phyloP scores from a whole-genome alignment of 2,888 invertebrate species.

The Rhyacophila evoluta region DNA sequence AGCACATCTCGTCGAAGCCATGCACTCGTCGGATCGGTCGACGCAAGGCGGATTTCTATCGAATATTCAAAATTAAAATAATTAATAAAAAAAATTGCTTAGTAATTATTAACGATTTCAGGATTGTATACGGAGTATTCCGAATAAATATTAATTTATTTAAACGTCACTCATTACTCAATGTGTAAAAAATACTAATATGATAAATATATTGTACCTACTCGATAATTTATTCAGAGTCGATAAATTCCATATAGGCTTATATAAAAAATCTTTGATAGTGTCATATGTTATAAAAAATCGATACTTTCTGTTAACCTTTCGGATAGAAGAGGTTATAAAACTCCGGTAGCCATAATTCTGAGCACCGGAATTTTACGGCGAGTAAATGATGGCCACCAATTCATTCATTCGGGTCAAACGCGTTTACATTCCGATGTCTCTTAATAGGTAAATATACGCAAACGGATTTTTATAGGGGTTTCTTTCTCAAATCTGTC shows the following conservation, averaged over 20 bases:
- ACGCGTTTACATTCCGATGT: constrained; percentile 38
- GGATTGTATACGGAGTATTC: too few species aligned
- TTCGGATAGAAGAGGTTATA: not conserved
- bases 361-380: constrained; percentile 32
- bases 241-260: not conserved
- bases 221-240: not conserved
- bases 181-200: too few species aligned
- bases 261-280: not conserved
- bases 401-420: constrained; percentile 35
- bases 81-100: too few species aligned
- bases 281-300: not conserved
- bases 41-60: too few species aligned
- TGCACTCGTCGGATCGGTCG: too few species aligned
- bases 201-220: too few species aligned
- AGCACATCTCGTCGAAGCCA: too few species aligned
- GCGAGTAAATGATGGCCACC: constrained; percentile 35
- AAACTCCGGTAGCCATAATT: constrained; percentile 40
- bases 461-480: not conserved
- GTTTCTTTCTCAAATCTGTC: too few species aligned
- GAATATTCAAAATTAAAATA: too few species aligned
- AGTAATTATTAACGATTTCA: too few species aligned
- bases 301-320: not conserved
- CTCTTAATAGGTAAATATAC: constrained; percentile 31
- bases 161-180: too few species aligned
- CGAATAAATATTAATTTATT: too few species aligned